Conservation (phyloP, 2,797 vertebrate species). For the Crocidura indochinensis region DNA sequence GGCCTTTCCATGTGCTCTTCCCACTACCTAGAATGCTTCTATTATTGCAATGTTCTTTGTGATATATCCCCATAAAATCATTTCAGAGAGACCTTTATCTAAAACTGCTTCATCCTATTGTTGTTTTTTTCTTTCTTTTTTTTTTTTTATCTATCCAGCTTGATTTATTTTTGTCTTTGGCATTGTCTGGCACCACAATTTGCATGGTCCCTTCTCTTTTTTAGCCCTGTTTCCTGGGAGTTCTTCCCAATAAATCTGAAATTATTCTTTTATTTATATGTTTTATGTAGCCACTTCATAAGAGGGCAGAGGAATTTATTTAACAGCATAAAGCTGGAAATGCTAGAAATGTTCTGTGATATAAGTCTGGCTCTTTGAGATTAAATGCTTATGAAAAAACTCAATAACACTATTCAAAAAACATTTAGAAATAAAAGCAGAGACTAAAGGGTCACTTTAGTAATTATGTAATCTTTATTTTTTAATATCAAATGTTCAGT, state of each 20-base stretch:
- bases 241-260: neutral
- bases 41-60: neutral
- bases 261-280: neutral
- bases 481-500: constrained; percentile 83
- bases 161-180: neutral
- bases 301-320: neutral
- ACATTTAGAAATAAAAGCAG: constrained; percentile 58
- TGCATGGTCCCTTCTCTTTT: neutral
- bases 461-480: constrained; percentile 70
- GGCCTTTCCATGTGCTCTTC: neutral
- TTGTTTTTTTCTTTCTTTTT: neutral
- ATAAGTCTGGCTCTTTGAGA: neutral
- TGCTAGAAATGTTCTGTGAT: neutral
- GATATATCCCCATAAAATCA: neutral
- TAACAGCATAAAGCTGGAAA: too few relatives aligned
- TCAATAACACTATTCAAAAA: neutral
- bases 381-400: constrained; percentile 24
- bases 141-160: neutral
- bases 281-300: neutral
- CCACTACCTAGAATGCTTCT: neutral
- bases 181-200: neutral
- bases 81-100: neutral
- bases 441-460: neutral
- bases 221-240: neutral
- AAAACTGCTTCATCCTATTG: neutral